Evolutionary conservation across 2,113 vertebrate genomes (phyloP), one percentile per base, ranked within the genome.

Genomic region (Chlamydotis undulata): DNA sequence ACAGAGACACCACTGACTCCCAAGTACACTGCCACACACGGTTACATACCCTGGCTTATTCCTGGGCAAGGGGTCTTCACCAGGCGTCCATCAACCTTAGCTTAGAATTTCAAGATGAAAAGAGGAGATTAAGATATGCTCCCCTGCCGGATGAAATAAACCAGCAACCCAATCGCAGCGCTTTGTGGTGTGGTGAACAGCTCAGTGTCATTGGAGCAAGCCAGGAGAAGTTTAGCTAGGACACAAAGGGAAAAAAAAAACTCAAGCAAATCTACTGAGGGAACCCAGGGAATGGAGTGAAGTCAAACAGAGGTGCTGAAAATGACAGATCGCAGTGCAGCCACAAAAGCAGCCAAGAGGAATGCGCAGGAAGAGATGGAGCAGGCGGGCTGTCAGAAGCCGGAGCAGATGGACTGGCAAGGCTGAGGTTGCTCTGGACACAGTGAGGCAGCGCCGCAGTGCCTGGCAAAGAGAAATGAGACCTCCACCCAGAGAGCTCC

Each of bases 371-470:
- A 69, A 28, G 75, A 23, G 57, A 71, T 9, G 50, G 14, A 88
- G 81, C 91, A 94, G 95, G 88, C 82, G 94, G 95, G 61, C 60
- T 41, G 64, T 55, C 64, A 77, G 88, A 19, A 89, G 80, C 68
- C 39, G 47, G 57, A 93, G 81, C 94, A 90, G 94, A 91, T 70
- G 93, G 94, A 24, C 86, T 87, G 79, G 91, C 47, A 87, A 35
- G 17, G 28, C 84, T 73, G 93, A 49, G 60, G 9, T 31, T 1
- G 45, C 53, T 41, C 60, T 14, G 71, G 35, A 16, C 59, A 49
- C 52, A 8, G 41, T 3, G 13, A 71, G 87, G 67, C 85, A 64
- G 25, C 2, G 24, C 59, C n/a, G 59, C 64, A 33, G 24, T 5
- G 56, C 61, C 60, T 56, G 56, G 59, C 33, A 35, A 11, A 90